Base-by-base conservation (phyloP, 2,888 invertebrate species). In the Oeneis ivallda region DNA sequence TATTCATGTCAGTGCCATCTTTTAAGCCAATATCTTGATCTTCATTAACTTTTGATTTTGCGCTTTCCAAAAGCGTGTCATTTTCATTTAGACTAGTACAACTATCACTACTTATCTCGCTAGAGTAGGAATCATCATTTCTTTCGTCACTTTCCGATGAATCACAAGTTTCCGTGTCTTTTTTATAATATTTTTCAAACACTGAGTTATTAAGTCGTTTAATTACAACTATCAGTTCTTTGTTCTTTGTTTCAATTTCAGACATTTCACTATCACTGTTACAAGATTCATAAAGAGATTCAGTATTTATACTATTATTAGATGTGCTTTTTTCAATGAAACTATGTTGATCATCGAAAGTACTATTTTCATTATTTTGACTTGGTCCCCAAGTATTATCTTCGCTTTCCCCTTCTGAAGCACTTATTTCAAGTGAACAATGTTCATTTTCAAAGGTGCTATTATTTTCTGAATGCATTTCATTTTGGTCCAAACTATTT, bases 221-320 rank as follows among this genome's bases (percentile, higher is more conserved):
- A 57, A 89, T 66, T 32, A 71, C 64, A 32, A 90, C 80, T 70
- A 79, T 26, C 59, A 84, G 84, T 70, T 80, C 74, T 71, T 72
- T 80, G 13, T 62, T 11, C 32, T 62, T 10, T 54, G 8, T 50
- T 58, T 56, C 62, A 39, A 68, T 61, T 66, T 66, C 69, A 19
- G 57, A 59, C 43, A 56, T 58, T 71, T 70, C 74, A 54, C 77
- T 75, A 13, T 83, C 83, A 79, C 84, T 86, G 66, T 80, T 76
- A 71, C 89, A 90, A 65, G 88, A 87, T 67, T 88, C 84, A 83
- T 89, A 90, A 54, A 79, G 70, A 41, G 87, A 87, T 72, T 79
- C 75, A 68, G 71, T 77, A 34, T 82, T 79, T 50, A 68, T 60
- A 67, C 68, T 70, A 7, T 8, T 26, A 26, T 17, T 41, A 19